These are phyloP conservation scores for Ametastegia equiseti DNA, from an alignment of 2,888 invertebrate genomes.

Conservation along the genomic window DNA sequence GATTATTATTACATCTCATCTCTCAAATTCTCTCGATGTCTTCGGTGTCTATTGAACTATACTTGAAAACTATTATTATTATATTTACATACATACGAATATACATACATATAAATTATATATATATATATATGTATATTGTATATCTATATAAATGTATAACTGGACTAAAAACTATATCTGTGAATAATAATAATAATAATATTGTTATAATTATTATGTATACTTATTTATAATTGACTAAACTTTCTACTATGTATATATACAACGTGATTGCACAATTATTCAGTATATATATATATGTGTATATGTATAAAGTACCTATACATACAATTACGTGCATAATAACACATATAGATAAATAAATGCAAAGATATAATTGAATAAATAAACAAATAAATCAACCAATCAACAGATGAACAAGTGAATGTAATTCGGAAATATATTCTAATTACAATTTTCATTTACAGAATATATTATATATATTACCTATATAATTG, in stretches of 20 bases:
- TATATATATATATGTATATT: constrained; percentile 22
- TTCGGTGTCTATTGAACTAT: constrained; percentile 67
- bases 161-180: constrained; percentile 22
- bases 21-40: constrained; percentile 63
- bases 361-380: constrained; percentile 20
- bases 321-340: too few species aligned
- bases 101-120: constrained; percentile 8
- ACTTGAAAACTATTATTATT: background rate
- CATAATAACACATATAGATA: constrained; percentile 39
- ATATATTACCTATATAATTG: background rate
- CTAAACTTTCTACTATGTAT: background rate
- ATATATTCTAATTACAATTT: background rate
- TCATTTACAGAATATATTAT: background rate
- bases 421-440: background rate
- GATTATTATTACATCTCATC: constrained; percentile 53
- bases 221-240: background rate
- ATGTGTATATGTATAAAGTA: too few species aligned
- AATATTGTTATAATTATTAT: background rate
- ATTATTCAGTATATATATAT: constrained; percentile 52
- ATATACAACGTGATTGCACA: constrained; percentile 66
- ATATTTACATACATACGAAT: background rate
- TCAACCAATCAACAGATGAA: too few species aligned
- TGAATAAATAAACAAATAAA: too few species aligned
- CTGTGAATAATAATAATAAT: constrained; percentile 19
- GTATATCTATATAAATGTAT: constrained; percentile 3